phyloP scores from a whole-genome alignment of 2,113 vertebrate genomes.

The Notiomystis cincta region DNA sequence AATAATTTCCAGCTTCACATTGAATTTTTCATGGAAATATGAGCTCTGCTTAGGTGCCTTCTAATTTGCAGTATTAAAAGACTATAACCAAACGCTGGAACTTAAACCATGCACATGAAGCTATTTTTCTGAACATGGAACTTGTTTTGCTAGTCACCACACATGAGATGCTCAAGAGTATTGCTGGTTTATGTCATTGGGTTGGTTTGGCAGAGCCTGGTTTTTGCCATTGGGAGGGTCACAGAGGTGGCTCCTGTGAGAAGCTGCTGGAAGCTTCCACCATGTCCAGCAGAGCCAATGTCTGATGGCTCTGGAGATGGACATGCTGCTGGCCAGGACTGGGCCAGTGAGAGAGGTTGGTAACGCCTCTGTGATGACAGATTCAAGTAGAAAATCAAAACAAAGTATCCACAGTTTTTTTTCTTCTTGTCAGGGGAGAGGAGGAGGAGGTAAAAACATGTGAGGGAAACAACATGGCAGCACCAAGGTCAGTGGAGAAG shows the following conservation, averaged over 20 bases:
- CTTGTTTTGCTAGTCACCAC: not conserved
- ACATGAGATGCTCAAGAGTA: not conserved
- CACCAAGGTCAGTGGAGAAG: not conserved
- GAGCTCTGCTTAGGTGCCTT: not conserved
- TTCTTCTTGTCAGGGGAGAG: not conserved
- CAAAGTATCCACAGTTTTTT: not conserved
- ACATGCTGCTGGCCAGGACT: not conserved
- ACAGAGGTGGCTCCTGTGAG: not conserved
- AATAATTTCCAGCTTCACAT: not conserved
- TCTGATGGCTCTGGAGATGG: not conserved
- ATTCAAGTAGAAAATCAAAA: not conserved
- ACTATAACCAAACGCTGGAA: not conserved
- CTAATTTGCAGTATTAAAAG: not conserved
- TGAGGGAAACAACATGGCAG: not conserved
- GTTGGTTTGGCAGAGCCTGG: rapidly evolving
- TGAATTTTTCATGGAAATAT: not conserved
- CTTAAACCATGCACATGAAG: not conserved
- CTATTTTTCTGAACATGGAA: not conserved
- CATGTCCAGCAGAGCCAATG: not conserved
- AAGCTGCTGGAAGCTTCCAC: not conserved
- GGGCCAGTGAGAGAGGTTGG: not conserved
- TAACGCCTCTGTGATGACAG: rapidly evolving
- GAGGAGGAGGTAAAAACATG: too few relatives aligned
- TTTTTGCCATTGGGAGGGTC: not conserved
- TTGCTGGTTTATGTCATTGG: not conserved